Conservation (phyloP, 2,888 invertebrate species). For the Philopedon plagiatum region DNA sequence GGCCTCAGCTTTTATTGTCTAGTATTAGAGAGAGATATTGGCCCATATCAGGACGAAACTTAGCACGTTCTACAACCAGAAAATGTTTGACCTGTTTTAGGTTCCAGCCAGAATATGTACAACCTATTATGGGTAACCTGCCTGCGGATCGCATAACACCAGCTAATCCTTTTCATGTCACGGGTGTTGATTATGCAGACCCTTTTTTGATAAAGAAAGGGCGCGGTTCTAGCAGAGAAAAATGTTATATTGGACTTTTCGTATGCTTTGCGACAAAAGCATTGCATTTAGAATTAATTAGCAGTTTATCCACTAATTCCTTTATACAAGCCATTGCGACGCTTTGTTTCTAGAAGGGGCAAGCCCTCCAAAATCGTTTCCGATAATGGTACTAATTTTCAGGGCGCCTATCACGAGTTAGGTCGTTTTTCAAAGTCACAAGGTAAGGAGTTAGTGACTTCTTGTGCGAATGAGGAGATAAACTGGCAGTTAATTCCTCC, state of each 20-base stretch:
- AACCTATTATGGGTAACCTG: constrained; percentile 11
- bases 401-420: background rate
- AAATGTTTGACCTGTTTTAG: too few species aligned
- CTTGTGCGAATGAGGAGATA: background rate
- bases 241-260: background rate
- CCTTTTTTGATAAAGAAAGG: constrained; percentile 27
- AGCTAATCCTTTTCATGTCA: background rate
- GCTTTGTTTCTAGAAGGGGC: constrained; percentile 4
- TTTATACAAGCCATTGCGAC: constrained; percentile 38
- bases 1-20: constrained; percentile 43
- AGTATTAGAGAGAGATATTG: constrained; percentile 42
- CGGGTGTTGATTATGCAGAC: constrained; percentile 48
- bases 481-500: constrained; percentile 20
- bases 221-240: background rate
- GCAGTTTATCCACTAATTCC: constrained; percentile 49
- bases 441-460: background rate
- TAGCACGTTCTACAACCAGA: background rate
- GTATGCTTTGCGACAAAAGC: constrained; percentile 52
- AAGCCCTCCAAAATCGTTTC: background rate
- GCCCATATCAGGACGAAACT: constrained; percentile 45
- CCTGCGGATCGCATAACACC: background rate
- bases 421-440: background rate
- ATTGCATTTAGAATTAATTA: constrained; percentile 56
- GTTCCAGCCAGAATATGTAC: background rate
- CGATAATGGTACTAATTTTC: background rate